phyloP scores from a whole-genome alignment of 2,888 invertebrate genomes.

The Sarcophaga carnaria region DNA sequence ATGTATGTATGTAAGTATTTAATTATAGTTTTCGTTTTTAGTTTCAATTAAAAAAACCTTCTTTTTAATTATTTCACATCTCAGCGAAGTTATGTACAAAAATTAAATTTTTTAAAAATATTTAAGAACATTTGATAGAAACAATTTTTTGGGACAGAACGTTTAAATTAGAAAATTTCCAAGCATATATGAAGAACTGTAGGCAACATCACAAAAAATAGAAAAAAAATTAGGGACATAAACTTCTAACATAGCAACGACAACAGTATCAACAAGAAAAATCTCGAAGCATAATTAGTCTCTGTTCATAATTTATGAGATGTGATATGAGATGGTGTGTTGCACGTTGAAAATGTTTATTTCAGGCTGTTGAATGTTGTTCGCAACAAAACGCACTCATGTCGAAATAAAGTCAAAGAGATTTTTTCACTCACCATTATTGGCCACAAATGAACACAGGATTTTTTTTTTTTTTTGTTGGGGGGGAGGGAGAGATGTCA shows the following conservation, averaged over 20 bases:
- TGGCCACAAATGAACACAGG: conserved; percentile 46
- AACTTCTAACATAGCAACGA: background rate
- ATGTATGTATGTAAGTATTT: too few relatives aligned
- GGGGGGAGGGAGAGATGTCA: conserved; percentile 57
- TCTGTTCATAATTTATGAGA: conserved; percentile 60
- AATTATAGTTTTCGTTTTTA: too few relatives aligned
- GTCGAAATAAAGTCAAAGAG: too few relatives aligned
- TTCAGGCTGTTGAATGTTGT: conserved; percentile 9
- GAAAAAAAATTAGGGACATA: background rate
- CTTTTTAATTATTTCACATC: too few relatives aligned
- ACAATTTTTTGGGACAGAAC: too few relatives aligned
- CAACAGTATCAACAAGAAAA: background rate
- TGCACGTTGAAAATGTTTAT: background rate
- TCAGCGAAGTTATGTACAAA: too few relatives aligned
- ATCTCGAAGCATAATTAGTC: conserved; percentile 70
- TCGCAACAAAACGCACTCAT: background rate
- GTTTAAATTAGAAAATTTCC: too few relatives aligned
- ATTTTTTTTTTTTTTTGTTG: background rate
- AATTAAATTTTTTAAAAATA: too few relatives aligned
- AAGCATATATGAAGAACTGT: too few relatives aligned
- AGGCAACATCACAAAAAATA: too few relatives aligned
- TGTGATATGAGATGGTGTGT: background rate
- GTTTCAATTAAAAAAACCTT: too few relatives aligned
- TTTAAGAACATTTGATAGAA: too few relatives aligned
- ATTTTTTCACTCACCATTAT: conserved; percentile 15